Percentiles rank a stretch among this genome's conserved stretches.
phyloP scores from a whole-genome alignment of 2,113 vertebrate species.

The Myiozetetes cayanensis region DNA sequence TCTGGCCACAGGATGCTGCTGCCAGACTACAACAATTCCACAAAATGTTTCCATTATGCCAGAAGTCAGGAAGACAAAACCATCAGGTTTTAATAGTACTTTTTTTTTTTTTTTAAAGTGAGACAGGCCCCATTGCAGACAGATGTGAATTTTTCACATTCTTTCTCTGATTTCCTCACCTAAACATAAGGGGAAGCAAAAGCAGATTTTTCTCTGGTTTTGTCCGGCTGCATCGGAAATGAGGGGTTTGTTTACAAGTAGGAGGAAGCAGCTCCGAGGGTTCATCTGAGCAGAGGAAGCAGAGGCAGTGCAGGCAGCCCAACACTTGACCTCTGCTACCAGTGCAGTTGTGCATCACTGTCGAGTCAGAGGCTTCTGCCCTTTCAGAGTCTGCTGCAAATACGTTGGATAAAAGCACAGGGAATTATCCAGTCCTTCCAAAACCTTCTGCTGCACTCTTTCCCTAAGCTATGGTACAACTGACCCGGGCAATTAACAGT shows the following conservation, averaged over 20 bases:
- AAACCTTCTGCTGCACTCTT: background rate
- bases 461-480: background rate
- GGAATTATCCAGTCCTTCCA: background rate
- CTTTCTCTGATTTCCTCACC: background rate
- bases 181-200: background rate
- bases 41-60: background rate
- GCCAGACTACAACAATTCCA: background rate
- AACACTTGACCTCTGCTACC: slow-evolving; percentile 10
- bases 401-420: background rate
- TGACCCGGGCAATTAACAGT: background rate
- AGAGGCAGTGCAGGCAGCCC: background rate
- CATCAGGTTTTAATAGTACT: background rate
- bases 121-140: background rate
- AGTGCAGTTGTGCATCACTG: background rate
- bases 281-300: background rate
- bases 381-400: background rate
- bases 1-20: background rate
- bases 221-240: background rate
- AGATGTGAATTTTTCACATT: slow-evolving; percentile 28
- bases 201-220: background rate
- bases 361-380: background rate
- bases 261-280: background rate
- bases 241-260: slow-evolving; percentile 24
- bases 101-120: background rate
- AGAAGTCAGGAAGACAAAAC: background rate